Evolutionary conservation across 2,797 vertebrate species (phyloP).

Genomic region (Centroberyx gerrardi): DNA sequence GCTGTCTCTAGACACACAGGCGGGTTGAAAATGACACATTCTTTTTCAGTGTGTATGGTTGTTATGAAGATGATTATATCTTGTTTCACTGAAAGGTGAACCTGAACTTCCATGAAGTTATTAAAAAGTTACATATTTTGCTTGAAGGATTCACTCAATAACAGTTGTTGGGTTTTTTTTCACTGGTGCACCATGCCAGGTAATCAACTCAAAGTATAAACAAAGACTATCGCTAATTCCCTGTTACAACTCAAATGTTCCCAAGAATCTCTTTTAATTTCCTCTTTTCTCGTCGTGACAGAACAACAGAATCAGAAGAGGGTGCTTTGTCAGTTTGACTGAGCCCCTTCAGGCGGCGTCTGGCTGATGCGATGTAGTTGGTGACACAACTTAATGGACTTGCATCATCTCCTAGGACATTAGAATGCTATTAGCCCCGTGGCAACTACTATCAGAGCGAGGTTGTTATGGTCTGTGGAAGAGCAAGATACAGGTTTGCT

Average conservation of each 20-base stretch:
- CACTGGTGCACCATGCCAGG: not conserved
- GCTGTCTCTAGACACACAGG: too few species aligned
- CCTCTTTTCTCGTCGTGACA: not conserved
- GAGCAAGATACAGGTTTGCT: conserved; percentile 10
- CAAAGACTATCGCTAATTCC: not conserved
- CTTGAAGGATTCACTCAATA: not conserved
- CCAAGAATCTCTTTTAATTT: conserved; percentile 23
- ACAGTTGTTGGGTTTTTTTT: not conserved
- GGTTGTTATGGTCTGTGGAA: conserved; percentile 7
- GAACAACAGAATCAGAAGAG: conserved; percentile 21
- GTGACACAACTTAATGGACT: conserved; percentile 67
- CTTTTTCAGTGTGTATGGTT: not conserved
- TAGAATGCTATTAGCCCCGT: conserved; percentile 43
- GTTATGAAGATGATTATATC: not conserved
- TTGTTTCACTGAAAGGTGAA: not conserved
- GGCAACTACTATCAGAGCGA: conserved; percentile 46
- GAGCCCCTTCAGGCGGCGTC: conserved; percentile 49
- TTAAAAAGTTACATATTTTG: too few species aligned
- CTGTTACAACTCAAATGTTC: not conserved
- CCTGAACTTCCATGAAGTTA: not conserved
- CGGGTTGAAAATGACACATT: too few species aligned
- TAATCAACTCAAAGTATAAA: not conserved
- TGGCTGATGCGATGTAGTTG: conserved; percentile 58
- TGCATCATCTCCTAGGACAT: conserved; percentile 51
- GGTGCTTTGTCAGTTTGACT: conserved; percentile 32